These are phyloP conservation scores for Drosophila prosaltans DNA, from an alignment of 1,140 invertebrate genomes.

Conservation along the genomic window DNA sequence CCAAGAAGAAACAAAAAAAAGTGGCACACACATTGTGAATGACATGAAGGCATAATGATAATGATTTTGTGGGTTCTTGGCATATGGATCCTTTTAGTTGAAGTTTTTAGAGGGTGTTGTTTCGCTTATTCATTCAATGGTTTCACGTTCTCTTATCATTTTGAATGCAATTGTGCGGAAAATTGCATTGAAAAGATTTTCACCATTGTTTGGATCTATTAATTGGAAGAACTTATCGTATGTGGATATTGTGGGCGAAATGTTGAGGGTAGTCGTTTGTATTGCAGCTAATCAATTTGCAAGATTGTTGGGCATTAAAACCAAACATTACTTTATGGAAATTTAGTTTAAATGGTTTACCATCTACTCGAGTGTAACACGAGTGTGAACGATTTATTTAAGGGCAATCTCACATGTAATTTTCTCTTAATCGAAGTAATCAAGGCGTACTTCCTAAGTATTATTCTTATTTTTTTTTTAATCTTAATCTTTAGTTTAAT, in stretches of 20 bases:
- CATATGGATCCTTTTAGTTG: neutral
- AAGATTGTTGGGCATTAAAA: neutral
- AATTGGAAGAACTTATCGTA: neutral
- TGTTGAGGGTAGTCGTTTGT: neutral
- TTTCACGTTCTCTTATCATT: neutral
- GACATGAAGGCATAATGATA: constrained; percentile 32
- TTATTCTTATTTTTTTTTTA: too few relatives aligned
- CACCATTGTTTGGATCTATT: neutral
- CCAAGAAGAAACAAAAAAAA: neutral
- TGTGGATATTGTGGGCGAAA: neutral
- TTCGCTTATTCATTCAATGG: constrained; percentile 11
- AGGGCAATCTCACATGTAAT: too few relatives aligned
- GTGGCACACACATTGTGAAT: constrained; percentile 17
- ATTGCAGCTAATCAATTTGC: neutral
- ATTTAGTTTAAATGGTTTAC: neutral
- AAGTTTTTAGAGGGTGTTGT: constrained; percentile 13
- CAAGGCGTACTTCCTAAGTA: too few relatives aligned
- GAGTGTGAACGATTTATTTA: too few relatives aligned
- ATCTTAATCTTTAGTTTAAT: too few relatives aligned
- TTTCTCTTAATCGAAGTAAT: too few relatives aligned
- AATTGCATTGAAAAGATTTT: constrained; percentile 64
- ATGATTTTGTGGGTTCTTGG: constrained; percentile 65
- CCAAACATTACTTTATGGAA: neutral
- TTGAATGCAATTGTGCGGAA: constrained; percentile 65
- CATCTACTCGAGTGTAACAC: too few relatives aligned